Percentiles rank a stretch among this genome's conserved stretches.
These are phyloP conservation scores for Lindbergichthys nudifrons DNA, from an alignment of 2,797 vertebrate genomes.

Conservation along the genomic window DNA sequence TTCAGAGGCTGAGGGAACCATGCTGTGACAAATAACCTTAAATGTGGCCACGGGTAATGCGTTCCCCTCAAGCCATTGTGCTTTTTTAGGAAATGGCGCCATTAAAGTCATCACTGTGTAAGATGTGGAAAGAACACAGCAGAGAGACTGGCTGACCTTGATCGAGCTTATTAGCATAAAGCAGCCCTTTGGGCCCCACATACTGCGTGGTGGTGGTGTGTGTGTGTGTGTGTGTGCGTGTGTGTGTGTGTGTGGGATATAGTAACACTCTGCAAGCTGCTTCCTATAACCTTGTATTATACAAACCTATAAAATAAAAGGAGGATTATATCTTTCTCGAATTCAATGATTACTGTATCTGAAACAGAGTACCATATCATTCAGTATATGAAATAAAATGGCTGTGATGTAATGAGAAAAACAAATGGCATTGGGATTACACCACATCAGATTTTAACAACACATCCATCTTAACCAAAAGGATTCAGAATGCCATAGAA, in stretches of 20 bases:
- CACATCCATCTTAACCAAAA: too few relatives aligned
- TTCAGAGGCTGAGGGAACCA: conserved; percentile 50
- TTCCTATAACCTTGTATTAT: conserved; percentile 40
- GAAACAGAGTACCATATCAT: neutral
- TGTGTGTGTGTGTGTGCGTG: conserved; percentile 20
- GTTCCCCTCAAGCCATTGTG: conserved; percentile 59
- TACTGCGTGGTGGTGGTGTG: conserved; percentile 37
- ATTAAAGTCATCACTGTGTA: conserved; percentile 76
- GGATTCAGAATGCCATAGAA: too few relatives aligned
- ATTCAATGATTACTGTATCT: conserved; percentile 15
- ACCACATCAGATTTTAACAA: too few relatives aligned
- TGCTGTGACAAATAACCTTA: conserved; percentile 53
- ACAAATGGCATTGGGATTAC: neutral
- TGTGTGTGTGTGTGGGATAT: conserved; percentile 21
- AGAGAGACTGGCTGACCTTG: conserved; percentile 76
- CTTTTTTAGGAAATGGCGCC: conserved; percentile 64
- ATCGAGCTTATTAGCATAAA: conserved; percentile 79
- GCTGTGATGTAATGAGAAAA: neutral
- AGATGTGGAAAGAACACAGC: conserved; percentile 62
- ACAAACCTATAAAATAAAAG: conserved; percentile 36
- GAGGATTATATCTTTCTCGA: conserved; percentile 4
- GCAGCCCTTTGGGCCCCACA: conserved; percentile 57
- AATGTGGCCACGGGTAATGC: conserved; percentile 56
- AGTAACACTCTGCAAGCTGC: conserved; percentile 37
- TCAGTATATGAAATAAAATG: neutral